Conservation (phyloP, 2,888 invertebrate species). For the Stomorhina lunata region DNA sequence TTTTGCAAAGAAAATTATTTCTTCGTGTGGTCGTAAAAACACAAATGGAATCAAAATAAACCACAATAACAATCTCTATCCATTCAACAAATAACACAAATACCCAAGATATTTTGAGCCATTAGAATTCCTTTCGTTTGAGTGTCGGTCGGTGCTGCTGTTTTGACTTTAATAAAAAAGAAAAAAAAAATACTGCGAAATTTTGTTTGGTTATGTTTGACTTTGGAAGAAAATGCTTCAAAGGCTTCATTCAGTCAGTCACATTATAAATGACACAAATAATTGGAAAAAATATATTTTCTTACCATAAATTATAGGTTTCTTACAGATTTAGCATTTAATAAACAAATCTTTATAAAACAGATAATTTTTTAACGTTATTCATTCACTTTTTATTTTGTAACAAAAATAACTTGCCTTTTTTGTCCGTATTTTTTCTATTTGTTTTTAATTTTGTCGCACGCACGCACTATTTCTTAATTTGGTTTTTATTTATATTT, state of each 20-base stretch:
- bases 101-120: neutral
- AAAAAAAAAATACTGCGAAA: conserved; percentile 15
- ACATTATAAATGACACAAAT: neutral
- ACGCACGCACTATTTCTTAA: neutral
- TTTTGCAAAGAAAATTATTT: conserved; percentile 27
- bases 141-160: neutral
- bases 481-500: neutral
- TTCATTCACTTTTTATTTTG: neutral
- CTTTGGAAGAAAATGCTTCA: neutral
- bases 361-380: no score
- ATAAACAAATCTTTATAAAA: neutral
- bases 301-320: neutral
- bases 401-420: conserved; percentile 27
- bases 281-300: neutral
- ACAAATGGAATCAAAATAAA: neutral
- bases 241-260: neutral
- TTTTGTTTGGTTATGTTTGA: conserved; percentile 61
- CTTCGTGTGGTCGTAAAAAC: conserved; percentile 9
- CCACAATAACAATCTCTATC: neutral
- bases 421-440: conserved; percentile 17
- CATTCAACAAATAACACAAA: neutral
- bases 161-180: neutral
- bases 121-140: neutral
- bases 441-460: neutral
- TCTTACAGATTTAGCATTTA: neutral